Base-by-base conservation (phyloP, 2,113 vertebrate species). In the Poeciliopsis prolifica region DNA sequence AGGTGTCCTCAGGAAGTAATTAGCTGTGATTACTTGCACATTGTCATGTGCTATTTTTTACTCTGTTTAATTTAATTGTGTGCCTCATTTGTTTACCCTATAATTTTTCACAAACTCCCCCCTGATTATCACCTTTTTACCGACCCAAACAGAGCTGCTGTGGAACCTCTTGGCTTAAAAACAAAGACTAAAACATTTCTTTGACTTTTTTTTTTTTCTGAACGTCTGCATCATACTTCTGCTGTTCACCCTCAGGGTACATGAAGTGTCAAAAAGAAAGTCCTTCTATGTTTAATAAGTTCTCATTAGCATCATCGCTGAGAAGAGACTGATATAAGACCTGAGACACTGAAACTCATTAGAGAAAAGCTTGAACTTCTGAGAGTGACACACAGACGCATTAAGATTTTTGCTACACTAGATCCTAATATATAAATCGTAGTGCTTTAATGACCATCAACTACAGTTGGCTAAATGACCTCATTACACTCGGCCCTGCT, bases 381-480 rank as follows among this genome's bases (percentile, higher is more conserved):
- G 26, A n/a, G n/a, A 15, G 74, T 77, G 75, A 84, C 61, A 54
- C 54, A 58, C 17, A 77, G 68, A 62, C 54, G 68, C 51, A 70
- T 68, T 71, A 66, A 70, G 35, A 62, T 68, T 81, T 80, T 72
- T 82, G 61, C 72, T 61, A 48, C 42, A 73, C 60, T 48, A 65
- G 61, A 75, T 83, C 61, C 70, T 77, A 83, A 91, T 87, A 85
- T 91, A 85, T 90, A 85, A 89, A 91, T 89, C 81, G 85, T 75
- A 81, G 83, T 84, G 87, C 82, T 85, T 73, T 86, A 90, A 91
- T 87, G 89, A 88, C 54, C 73, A 70, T 61, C 37, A 67, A 68
- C 79, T 79, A 69, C 72, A 75, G 54, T 71, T 35, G 71, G 61
- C 82, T 86, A 88, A 90, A 89, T 83, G 37, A 88, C 73, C 87